Evolutionary conservation across 2,888 invertebrate genomes (phyloP).

Genomic region (Ichneumoninae sp.): DNA sequence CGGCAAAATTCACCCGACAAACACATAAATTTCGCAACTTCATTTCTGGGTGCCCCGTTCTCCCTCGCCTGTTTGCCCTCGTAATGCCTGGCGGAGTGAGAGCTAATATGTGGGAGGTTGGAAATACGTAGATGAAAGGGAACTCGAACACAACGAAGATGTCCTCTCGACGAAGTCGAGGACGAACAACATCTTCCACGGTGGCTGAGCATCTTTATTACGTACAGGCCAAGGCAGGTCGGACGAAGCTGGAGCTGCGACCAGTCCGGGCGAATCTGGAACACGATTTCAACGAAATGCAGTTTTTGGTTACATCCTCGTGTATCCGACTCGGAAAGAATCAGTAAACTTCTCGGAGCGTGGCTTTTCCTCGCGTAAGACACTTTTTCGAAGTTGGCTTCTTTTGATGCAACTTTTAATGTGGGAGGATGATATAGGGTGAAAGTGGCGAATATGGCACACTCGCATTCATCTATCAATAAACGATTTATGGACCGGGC

Average conservation of each 20-base stretch:
- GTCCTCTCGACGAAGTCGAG: slow-evolving; percentile 25
- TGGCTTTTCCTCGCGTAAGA: neutral
- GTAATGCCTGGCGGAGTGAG: neutral
- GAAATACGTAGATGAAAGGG: neutral
- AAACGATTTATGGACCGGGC: neutral
- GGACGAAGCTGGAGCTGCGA: neutral
- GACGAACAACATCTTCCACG: slow-evolving; percentile 43
- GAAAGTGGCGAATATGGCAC: neutral
- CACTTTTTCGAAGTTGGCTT: neutral
- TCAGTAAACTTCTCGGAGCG: neutral
- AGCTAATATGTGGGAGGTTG: neutral
- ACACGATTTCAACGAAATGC: neutral
- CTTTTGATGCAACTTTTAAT: neutral
- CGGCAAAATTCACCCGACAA: slow-evolving; percentile 48
- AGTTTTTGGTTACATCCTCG: neutral
- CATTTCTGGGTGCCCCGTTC: slow-evolving; percentile 35
- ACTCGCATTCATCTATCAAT: neutral
- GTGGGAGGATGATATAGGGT: neutral
- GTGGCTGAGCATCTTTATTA: slow-evolving; percentile 18
- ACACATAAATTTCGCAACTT: slow-evolving; percentile 60
- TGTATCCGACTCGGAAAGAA: neutral
- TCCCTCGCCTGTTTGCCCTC: neutral
- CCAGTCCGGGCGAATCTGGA: neutral
- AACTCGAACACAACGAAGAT: slow-evolving; percentile 25
- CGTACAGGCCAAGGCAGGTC: neutral